Base-by-base conservation (phyloP, 1,140 invertebrate species). In the Prorops nasuta region DNA sequence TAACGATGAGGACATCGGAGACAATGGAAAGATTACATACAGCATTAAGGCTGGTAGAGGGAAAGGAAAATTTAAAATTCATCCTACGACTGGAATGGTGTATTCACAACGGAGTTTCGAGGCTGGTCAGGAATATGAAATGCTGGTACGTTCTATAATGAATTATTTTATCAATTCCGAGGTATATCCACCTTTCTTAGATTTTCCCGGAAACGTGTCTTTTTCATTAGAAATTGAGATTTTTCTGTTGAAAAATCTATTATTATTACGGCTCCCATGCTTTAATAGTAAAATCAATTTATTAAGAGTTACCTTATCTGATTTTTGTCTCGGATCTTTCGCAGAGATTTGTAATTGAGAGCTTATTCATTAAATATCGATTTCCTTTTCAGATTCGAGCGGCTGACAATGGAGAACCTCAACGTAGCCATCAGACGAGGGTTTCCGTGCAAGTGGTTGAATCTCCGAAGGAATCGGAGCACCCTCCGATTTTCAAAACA, bases 21-120 rank as follows among this genome's bases (percentile, higher is more conserved):
- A 81, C 37, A 96, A 94, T 79, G 90, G 88, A 22, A 82, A 86
- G 43, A 81, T 96, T 44, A 81, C 82, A 20, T 94, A 93, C 77
- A 85, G 83, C 49, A 86, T 94, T n/a, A 90, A 90, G 65, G 85
- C 83, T 19, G 84, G 84, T 2, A 82, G 85, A 47, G 84, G 83
- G 42, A 85, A 85, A 60, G 84, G 83, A 20, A 87, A 84, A 63
- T 94, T 94, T 69, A 84, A 83, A 48, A 90, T 94, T 54, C 82
- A 94, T 71, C 83, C 84, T 1, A 79, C 80, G n/a, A 91, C 88
- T 1, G 92, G 92, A 9, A 82, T 89, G 62, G 85, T 94, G 15
- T 90, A 85, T 67, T 83, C 86, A 2, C 82, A 83, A 32, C 80
- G 82, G 43, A 81, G 81, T 37, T 85, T 93, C 41, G 81, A 85